A percentile compares a stretch with the other conserved stretches of the same genome.
phyloP scores from a whole-genome alignment of 2,797 vertebrate genomes.

The Dromococcyx pavoninus region DNA sequence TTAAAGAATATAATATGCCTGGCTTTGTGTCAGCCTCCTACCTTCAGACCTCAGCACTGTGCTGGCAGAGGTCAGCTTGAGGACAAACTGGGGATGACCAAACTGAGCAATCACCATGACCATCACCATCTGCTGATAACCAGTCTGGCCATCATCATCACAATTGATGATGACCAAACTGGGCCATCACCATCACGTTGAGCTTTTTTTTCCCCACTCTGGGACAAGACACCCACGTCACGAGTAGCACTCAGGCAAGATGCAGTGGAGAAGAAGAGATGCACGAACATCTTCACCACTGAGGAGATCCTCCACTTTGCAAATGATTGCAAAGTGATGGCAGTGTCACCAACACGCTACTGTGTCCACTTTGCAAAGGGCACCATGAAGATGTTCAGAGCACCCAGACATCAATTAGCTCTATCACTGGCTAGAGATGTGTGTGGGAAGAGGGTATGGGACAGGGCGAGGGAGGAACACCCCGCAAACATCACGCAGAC shows the following conservation, averaged over 20 bases:
- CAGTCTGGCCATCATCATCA: rapidly evolving
- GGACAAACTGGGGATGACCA: neutral
- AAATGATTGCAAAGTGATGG: neutral
- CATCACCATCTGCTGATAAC: too few relatives aligned
- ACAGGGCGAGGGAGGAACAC: neutral
- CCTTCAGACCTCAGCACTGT: neutral
- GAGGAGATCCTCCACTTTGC: neutral
- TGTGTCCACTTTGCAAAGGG: neutral
- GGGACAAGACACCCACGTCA: neutral
- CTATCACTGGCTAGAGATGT: neutral
- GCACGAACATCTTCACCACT: rapidly evolving
- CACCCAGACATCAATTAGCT: neutral
- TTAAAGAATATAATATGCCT: constrained; percentile 58
- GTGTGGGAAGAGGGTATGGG: neutral
- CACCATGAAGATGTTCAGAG: rapidly evolving
- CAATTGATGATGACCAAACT: too few relatives aligned
- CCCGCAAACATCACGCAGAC: constrained; percentile 9
- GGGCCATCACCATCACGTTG: too few relatives aligned
- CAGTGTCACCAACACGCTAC: neutral
- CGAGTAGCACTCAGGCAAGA: rapidly evolving
- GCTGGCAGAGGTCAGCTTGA: constrained; percentile 20
- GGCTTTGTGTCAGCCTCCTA: neutral
- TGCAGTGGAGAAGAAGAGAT: neutral
- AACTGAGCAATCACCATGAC: neutral
- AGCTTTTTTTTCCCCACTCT: rapidly evolving